phyloP scores from a whole-genome alignment of 2,113 vertebrate species.

The Epinephelus lanceolatus region DNA sequence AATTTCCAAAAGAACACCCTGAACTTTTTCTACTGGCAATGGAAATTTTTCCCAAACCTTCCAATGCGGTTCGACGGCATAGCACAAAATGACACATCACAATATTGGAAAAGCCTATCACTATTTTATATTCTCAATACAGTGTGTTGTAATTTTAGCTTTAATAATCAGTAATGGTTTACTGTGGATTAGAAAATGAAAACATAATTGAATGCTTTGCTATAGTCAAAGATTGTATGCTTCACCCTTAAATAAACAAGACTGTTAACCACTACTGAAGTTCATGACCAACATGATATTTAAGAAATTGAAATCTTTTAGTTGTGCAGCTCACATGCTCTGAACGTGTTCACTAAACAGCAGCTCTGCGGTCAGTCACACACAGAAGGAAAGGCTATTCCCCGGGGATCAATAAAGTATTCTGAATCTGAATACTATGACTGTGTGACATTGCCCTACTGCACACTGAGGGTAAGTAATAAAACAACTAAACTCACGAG shows the following conservation, averaged over 20 bases:
- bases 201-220: not conserved
- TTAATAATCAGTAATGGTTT: not conserved
- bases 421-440: too few species aligned
- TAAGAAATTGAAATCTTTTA: not conserved
- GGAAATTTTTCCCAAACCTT: not conserved
- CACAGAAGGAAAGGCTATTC: not conserved
- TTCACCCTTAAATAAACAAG: not conserved
- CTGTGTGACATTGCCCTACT: not conserved
- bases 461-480: not conserved
- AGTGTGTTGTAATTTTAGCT: not conserved
- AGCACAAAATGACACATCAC: not conserved
- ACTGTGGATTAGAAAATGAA: not conserved
- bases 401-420: too few species aligned
- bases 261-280: not conserved
- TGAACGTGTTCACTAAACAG: not conserved
- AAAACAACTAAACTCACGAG: not conserved
- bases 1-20: constrained; percentile 26
- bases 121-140: not conserved
- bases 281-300: not conserved
- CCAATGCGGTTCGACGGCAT: not conserved
- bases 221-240: not conserved
- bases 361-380: not conserved
- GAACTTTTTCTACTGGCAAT: constrained; percentile 12
- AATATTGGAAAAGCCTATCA: not conserved
- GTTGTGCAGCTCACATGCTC: not conserved